Conservation (phyloP, 2,888 invertebrate species). For the Drosophila kokeensis region DNA sequence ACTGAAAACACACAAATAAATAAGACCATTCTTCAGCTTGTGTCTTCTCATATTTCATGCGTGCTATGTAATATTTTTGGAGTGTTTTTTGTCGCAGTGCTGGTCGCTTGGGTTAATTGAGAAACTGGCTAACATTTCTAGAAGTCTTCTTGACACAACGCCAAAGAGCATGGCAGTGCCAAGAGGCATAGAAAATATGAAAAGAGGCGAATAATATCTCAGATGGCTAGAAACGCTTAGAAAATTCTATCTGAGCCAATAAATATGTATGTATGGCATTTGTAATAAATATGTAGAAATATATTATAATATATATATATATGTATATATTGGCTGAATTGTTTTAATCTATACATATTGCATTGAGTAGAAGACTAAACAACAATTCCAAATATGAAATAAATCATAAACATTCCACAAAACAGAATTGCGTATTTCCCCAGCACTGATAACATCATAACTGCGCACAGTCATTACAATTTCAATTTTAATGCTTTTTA, state of each 20-base stretch:
- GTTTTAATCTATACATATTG: not conserved
- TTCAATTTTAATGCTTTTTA: slow-evolving; percentile 8
- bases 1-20: not conserved
- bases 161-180: slow-evolving; percentile 69
- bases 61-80: not conserved
- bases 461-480: slow-evolving; percentile 1
- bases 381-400: not conserved
- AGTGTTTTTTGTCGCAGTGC: slow-evolving; percentile 29
- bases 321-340: not conserved
- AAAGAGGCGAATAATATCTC: slow-evolving; percentile 46
- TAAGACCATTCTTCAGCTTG: not conserved
- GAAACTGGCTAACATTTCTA: slow-evolving; percentile 30
- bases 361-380: not conserved
- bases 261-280: not conserved
- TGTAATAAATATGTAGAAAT: slow-evolving; percentile 8
- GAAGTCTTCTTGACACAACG: slow-evolving; percentile 73
- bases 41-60: not conserved
- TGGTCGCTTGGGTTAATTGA: slow-evolving; percentile 13
- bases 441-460: not conserved
- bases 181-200: slow-evolving; percentile 54
- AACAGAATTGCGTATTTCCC: not conserved
- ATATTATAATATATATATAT: not conserved
- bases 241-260: not conserved
- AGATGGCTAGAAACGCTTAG: slow-evolving; percentile 13
- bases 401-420: not conserved